phyloP scores from a whole-genome alignment of 2,888 invertebrate genomes.

The Phytoseiulus persimilis region DNA sequence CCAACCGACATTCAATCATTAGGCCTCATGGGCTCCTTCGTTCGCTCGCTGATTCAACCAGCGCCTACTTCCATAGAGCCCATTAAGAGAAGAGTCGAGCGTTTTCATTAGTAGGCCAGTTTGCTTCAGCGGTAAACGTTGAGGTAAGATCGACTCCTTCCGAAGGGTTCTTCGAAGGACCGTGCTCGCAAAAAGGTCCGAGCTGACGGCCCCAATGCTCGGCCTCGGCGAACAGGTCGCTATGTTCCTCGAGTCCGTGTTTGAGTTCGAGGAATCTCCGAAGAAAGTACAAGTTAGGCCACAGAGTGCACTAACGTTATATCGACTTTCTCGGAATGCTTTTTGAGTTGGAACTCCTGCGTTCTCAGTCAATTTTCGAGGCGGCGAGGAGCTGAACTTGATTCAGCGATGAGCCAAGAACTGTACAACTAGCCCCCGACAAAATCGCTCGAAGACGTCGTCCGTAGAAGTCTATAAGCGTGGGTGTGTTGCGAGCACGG shows the following conservation, averaged over 20 bases:
- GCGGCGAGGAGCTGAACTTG: not conserved
- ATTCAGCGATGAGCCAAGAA: not conserved
- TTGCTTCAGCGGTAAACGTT: not conserved
- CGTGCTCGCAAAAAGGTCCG: too few relatives aligned
- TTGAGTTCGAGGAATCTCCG: too few relatives aligned
- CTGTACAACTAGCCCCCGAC: not conserved
- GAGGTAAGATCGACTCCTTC: not conserved
- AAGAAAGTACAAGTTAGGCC: too few relatives aligned
- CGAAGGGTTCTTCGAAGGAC: too few relatives aligned
- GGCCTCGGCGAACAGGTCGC: too few relatives aligned
- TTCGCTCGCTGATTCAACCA: not conserved
- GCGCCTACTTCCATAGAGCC: not conserved
- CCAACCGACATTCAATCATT: not conserved
- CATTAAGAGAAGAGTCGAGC: not conserved
- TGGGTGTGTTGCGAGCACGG: not conserved
- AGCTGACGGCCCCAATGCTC: too few relatives aligned
- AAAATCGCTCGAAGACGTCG: not conserved
- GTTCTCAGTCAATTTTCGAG: too few relatives aligned
- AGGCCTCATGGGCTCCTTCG: not conserved
- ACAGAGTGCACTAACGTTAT: too few relatives aligned
- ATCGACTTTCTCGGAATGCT: too few relatives aligned
- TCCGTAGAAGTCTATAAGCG: not conserved
- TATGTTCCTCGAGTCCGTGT: too few relatives aligned
- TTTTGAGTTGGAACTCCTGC: too few relatives aligned
- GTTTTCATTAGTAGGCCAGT: not conserved